These are phyloP conservation scores for Saccopteryx bilineata DNA, from an alignment of 2,113 vertebrate genomes.

Conservation along the genomic window DNA sequence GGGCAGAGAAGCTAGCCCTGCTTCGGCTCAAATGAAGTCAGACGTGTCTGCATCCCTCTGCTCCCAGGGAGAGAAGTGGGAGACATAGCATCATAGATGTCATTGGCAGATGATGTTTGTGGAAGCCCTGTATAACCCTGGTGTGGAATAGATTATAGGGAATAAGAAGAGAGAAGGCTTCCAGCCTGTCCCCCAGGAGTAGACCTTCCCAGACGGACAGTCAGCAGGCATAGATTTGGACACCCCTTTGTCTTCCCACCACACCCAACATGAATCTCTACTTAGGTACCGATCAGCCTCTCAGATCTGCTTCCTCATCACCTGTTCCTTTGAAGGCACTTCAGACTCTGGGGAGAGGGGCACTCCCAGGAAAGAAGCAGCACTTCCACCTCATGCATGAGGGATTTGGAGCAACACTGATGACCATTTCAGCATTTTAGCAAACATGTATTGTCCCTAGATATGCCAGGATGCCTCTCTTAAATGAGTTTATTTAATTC, in stretches of 20 bases:
- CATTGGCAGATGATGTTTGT: not conserved
- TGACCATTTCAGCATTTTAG: not conserved
- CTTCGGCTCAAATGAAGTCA: not conserved
- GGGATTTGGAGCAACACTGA: not conserved
- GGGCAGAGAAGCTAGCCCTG: not conserved
- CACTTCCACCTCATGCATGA: not conserved
- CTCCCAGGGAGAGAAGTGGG: not conserved
- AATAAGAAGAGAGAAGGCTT: not conserved
- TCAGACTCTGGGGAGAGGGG: not conserved
- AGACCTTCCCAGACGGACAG: not conserved
- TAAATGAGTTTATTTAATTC: conserved; percentile 26
- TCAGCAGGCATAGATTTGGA: not conserved
- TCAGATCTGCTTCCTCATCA: not conserved
- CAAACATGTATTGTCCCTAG: not conserved
- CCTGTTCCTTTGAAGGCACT: not conserved
- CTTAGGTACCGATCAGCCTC: not conserved
- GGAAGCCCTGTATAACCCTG: not conserved
- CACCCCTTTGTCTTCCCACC: fast-evolving
- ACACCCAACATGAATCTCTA: not conserved
- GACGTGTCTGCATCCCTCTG: not conserved
- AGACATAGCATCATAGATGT: not conserved
- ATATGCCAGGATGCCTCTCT: not conserved
- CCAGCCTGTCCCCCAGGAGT: not conserved
- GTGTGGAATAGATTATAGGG: not conserved
- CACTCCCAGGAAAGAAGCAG: not conserved